phyloP scores from a whole-genome alignment of 2,888 invertebrate genomes.

The Xylocampa areola region DNA sequence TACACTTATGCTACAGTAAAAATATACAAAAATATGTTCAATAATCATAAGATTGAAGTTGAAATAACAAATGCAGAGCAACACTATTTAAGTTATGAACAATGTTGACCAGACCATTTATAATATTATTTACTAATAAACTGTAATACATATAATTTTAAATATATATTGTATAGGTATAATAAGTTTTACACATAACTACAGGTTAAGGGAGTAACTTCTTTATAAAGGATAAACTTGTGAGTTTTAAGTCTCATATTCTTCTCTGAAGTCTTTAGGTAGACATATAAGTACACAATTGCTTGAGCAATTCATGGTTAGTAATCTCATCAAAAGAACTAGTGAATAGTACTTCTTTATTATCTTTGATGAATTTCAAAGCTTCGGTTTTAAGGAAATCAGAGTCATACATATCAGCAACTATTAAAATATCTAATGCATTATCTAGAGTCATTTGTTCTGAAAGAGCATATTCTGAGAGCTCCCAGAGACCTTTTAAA shows the following conservation, averaged over 20 bases:
- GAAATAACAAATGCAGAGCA: slow-evolving; percentile 6
- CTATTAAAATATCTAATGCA: slow-evolving; percentile 75
- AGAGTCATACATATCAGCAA: slow-evolving; percentile 80
- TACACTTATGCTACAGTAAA: slow-evolving; percentile 35
- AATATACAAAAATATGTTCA: slow-evolving; percentile 24
- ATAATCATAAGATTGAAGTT: not conserved
- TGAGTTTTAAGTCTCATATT: slow-evolving; percentile 3
- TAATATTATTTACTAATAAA: not conserved
- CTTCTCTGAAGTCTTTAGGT: slow-evolving; percentile 36
- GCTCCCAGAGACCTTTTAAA: slow-evolving; percentile 73
- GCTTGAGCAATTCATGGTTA: slow-evolving; percentile 73
- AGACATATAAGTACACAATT: slow-evolving; percentile 75
- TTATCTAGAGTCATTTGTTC: slow-evolving; percentile 74
- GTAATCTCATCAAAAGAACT: slow-evolving; percentile 75
- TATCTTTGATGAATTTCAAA: slow-evolving; percentile 79
- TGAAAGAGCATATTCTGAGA: slow-evolving; percentile 73
- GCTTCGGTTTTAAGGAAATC: slow-evolving; percentile 72
- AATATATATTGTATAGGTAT: too few species aligned
- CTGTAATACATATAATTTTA: too few species aligned
- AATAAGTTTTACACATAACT: slow-evolving; percentile 19
- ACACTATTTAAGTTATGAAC: not conserved
- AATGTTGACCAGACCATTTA: not conserved
- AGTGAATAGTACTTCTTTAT: slow-evolving; percentile 68
- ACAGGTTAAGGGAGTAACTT: slow-evolving; percentile 3
- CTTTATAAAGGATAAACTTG: not conserved